phyloP scores from a whole-genome alignment of 2,113 vertebrate genomes.

The Ivindomyrus marchei region DNA sequence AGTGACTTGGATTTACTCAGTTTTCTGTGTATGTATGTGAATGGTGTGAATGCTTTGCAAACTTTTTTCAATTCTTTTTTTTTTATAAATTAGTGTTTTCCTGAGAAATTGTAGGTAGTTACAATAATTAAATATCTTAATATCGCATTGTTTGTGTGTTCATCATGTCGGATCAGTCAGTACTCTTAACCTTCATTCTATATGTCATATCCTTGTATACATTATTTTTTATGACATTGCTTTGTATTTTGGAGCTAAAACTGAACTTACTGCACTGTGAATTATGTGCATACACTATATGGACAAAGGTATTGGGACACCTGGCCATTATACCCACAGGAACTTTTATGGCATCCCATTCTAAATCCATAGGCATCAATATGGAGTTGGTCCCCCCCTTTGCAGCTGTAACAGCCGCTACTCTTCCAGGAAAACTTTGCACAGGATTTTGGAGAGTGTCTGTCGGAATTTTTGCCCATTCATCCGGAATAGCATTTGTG shows the following conservation, averaged over 20 bases:
- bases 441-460: too few relatives aligned
- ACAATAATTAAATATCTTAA: background rate
- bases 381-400: too few relatives aligned
- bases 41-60: background rate
- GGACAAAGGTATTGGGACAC: too few relatives aligned
- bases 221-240: background rate
- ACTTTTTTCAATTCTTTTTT: background rate
- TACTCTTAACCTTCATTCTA: background rate
- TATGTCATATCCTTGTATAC: background rate
- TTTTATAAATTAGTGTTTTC: background rate
- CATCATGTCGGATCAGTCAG: background rate
- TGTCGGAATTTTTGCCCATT: background rate
- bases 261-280: background rate
- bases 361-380: too few relatives aligned
- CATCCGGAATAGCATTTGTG: background rate
- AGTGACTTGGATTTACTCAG: background rate
- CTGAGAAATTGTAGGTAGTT: background rate
- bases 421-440: too few relatives aligned
- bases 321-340: too few relatives aligned
- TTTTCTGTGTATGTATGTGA: conserved; percentile 8
- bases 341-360: too few relatives aligned
- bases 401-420: too few relatives aligned
- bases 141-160: background rate
- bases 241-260: background rate
- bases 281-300: background rate